These are phyloP conservation scores for Glaucomys volans DNA, from an alignment of 2,113 vertebrate species.

Conservation along the genomic window DNA sequence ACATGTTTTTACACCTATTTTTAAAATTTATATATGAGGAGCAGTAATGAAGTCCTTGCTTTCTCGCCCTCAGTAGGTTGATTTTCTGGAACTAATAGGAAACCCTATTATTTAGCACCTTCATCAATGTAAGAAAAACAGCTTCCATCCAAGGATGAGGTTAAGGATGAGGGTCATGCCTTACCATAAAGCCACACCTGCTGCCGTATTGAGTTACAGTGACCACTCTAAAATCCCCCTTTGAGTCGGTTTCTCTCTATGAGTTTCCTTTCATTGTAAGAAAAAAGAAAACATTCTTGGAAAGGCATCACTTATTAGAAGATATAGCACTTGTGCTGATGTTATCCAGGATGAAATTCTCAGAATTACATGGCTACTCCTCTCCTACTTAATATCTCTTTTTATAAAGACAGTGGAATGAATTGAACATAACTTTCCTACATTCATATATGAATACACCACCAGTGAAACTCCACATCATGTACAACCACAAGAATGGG, in stretches of 20 bases:
- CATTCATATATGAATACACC: too few species aligned
- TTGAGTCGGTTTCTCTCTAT: background rate
- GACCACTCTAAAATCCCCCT: background rate
- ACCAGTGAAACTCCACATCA: too few species aligned
- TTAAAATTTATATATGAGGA: background rate
- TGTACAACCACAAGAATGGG: too few species aligned
- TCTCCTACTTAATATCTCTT: background rate
- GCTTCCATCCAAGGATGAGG: background rate
- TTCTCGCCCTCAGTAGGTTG: background rate
- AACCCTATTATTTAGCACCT: background rate
- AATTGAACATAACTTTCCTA: too few species aligned
- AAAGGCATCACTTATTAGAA: background rate
- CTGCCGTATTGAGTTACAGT: background rate
- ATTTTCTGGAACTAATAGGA: background rate
- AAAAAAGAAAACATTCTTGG: background rate
- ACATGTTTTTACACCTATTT: background rate
- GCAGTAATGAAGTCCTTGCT: fast-evolving
- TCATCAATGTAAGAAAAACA: background rate
- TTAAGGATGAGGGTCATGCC: background rate
- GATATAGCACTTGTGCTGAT: background rate
- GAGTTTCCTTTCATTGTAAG: background rate
- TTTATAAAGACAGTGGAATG: background rate
- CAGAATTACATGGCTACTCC: background rate
- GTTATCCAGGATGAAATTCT: background rate
- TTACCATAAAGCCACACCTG: background rate